These are phyloP conservation scores for Ephestia elutella DNA, from an alignment of 1,140 invertebrate species.

Conservation along the genomic window DNA sequence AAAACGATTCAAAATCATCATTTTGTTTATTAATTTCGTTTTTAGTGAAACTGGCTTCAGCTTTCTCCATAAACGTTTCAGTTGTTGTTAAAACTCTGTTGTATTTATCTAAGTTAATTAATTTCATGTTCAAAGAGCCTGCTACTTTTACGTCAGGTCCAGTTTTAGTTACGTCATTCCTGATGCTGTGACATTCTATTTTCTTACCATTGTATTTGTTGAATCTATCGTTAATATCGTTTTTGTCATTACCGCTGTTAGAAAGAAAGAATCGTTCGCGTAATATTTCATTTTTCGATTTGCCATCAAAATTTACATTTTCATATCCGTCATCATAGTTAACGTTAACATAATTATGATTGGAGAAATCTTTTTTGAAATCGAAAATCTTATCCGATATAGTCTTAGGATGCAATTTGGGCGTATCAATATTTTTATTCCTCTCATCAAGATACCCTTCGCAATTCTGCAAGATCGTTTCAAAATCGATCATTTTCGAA, in stretches of 20 bases:
- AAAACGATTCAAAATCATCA: conserved; percentile 63
- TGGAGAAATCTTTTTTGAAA: conserved; percentile 64
- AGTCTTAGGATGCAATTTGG: conserved; percentile 47
- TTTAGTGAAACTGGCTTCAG: conserved; percentile 63
- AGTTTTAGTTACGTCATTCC: conserved; percentile 55
- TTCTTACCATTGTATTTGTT: conserved; percentile 57
- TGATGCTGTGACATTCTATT: conserved; percentile 66
- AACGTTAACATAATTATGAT: conserved; percentile 57
- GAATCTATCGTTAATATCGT: conserved; percentile 52
- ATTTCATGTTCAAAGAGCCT: conserved; percentile 60
- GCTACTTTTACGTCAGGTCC: conserved; percentile 53
- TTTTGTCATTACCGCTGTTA: conserved; percentile 51
- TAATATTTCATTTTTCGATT: conserved; percentile 53
- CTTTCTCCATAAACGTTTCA: conserved; percentile 50
- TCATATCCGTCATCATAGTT: conserved; percentile 34
- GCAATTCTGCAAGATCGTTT: conserved; percentile 20
- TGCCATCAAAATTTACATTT: conserved; percentile 39
- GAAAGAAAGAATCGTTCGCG: conserved; percentile 58
- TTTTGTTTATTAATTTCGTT: conserved; percentile 36
- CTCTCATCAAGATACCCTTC: conserved; percentile 17
- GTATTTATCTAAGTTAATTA: conserved; percentile 58
- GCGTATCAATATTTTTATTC: conserved; percentile 14
- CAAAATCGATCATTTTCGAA: conserved; percentile 19
- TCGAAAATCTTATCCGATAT: conserved; percentile 56
- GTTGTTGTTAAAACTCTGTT: conserved; percentile 61